These are phyloP conservation scores for Pangasius macronema DNA, from an alignment of 2,797 vertebrate genomes.

Conservation along the genomic window DNA sequence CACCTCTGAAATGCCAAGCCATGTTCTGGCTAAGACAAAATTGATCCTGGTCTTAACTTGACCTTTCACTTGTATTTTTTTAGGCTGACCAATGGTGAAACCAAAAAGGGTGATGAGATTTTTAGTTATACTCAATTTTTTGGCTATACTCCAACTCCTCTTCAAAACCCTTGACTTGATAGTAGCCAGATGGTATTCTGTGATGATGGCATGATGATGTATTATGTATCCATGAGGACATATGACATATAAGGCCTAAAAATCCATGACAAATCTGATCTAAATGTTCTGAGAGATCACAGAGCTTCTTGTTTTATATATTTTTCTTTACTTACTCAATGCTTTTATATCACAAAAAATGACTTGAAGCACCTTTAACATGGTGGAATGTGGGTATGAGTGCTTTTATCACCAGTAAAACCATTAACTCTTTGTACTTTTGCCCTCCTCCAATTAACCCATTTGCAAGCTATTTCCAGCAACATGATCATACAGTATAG, in stretches of 20 bases:
- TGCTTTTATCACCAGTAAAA: neutral
- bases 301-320: neutral
- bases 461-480: conserved; percentile 19
- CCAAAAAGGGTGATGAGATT: neutral
- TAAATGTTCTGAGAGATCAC: neutral
- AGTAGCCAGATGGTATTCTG: neutral
- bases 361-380: neutral
- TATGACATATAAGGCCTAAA: neutral
- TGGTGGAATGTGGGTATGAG: neutral
- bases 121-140: neutral
- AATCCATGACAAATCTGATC: conserved; percentile 4
- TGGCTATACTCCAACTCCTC: neutral
- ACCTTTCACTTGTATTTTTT: neutral
- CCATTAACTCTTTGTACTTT: neutral
- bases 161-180: neutral
- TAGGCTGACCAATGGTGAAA: neutral
- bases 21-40: neutral
- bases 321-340: neutral
- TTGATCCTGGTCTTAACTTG: neutral
- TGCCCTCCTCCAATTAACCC: neutral
- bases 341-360: neutral
- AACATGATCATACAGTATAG: neutral
- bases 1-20: neutral
- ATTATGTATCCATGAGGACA: neutral
- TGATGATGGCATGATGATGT: neutral